Conservation (phyloP, 2,888 invertebrate genomes). For the Tetropium fuscum region DNA sequence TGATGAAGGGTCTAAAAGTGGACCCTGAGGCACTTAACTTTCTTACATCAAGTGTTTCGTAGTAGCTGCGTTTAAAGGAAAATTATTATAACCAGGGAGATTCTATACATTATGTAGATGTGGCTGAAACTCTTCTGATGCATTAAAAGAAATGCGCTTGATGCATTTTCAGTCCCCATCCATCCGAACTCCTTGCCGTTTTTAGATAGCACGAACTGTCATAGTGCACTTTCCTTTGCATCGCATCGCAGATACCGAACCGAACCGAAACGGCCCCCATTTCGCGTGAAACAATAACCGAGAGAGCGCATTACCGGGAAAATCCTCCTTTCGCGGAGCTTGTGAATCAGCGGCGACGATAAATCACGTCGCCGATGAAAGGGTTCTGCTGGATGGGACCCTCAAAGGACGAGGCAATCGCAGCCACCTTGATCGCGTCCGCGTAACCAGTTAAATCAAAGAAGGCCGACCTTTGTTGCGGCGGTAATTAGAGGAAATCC, state of each 20-base stretch:
- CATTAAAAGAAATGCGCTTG: no score
- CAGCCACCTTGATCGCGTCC: conserved; percentile 43
- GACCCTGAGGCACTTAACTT: no score
- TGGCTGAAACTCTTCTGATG: no score
- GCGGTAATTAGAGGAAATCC: conserved; percentile 53
- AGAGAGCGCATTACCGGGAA: neutral
- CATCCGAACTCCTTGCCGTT: no score
- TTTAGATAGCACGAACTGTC: no score
- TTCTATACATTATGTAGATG: no score
- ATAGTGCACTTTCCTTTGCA: conserved; percentile 40
- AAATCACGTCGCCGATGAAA: conserved; percentile 26
- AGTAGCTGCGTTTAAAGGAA: no score
- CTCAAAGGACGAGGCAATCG: conserved; percentile 30
- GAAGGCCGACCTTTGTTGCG: conserved; percentile 46
- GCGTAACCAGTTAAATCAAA: conserved; percentile 44
- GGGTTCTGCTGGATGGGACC: neutral
- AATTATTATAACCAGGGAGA: no score
- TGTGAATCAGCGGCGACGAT: conserved; percentile 29
- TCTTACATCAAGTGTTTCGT: no score
- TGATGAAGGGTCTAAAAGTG: no score
- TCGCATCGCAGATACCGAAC: conserved; percentile 35
- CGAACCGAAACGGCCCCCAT: neutral
- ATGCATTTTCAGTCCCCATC: no score
- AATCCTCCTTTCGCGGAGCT: conserved; percentile 5
- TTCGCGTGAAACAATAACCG: neutral